Evolutionary conservation across 2,888 invertebrate species (phyloP).

Genomic region (Drosophila demipolita): DNA sequence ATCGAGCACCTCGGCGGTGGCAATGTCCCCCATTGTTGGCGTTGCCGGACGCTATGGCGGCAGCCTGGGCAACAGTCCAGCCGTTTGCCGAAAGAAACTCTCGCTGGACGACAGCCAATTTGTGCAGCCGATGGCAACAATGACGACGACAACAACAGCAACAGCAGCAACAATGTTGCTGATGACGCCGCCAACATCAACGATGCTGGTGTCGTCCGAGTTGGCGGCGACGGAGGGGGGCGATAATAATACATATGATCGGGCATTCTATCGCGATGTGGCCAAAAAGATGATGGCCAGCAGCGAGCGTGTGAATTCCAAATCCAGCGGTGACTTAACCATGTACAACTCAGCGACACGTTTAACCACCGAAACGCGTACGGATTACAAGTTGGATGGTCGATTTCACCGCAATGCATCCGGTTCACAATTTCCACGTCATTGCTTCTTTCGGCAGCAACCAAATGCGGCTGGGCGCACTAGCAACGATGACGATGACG

Average conservation of each 20-base stretch:
- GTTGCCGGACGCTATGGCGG: conserved; percentile 53
- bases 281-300: conserved; percentile 80
- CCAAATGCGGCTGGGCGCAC: conserved; percentile 9
- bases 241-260: conserved; percentile 84
- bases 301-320: conserved; percentile 82
- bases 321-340: conserved; percentile 84
- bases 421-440: conserved; percentile 84
- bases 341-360: conserved; percentile 82
- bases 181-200: conserved; percentile 3
- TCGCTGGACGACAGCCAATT: conserved; percentile 84
- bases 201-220: conserved; percentile 17
- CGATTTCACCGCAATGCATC: conserved; percentile 84
- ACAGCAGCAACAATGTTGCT: conserved; percentile 21
- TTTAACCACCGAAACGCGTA: conserved; percentile 48
- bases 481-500: conserved; percentile 20
- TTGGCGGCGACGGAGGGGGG: conserved; percentile 23
- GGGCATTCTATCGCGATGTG: conserved; percentile 83
- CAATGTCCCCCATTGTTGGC: conserved; percentile 1
- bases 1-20: conserved; percentile 21
- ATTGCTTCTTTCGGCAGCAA: conserved; percentile 83
- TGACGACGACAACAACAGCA: conserved; percentile 4
- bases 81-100: conserved; percentile 82
- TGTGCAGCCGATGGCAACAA: conserved; percentile 7
- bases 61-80: conserved; percentile 81
- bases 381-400: conserved; percentile 34